Evolutionary conservation across 2,113 vertebrate genomes (phyloP), one percentile per base, ranked within the genome.

Genomic region (Falco punctatus): DNA sequence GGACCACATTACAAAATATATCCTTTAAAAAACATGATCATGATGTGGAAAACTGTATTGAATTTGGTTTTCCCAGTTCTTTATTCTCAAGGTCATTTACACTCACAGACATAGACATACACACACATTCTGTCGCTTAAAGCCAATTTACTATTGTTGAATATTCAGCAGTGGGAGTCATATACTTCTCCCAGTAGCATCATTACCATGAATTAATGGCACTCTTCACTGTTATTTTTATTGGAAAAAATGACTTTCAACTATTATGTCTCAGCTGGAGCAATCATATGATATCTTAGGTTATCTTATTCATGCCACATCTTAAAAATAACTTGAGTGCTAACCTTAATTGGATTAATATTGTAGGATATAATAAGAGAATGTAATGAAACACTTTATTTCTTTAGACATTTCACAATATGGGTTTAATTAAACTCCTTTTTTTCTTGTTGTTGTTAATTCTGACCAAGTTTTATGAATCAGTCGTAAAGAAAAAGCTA

Each of bases 71-170:
- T 73, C 70, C 66, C 35, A 40, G 21, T 81, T 92, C 42, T 64
- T 81, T 38, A n/a, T 83, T 90, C 62, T 85, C 52, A 94, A 95
- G 91, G 96, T 96, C 91, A 85, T 92, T 91, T 89, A 88, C 59
- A 24, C 59, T 95, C 54, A 51, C 21, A 73, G 35, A 84, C 65
- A 40, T 4, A 90, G 51, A 82, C 46, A 62, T 27, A 81, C 30
- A 67, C 5, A 65, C 32, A 64, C n/a, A 71, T 92, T 94, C 82
- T 75, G 15, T 91, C 86, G 70, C 77, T 92, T 92, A 87, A 94
- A 95, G 51, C 81, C 87, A 91, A 95, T 94, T 94, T 96, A 92
- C 77, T 95, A 94, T 35, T 89, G 81, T 93, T 91, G 94, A 94
- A 95, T 95, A 95, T 96, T 95, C 78, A 86, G 81, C 85, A 93